phyloP scores from a whole-genome alignment of 1,140 invertebrate species.

The Leptopilina clavipes region DNA sequence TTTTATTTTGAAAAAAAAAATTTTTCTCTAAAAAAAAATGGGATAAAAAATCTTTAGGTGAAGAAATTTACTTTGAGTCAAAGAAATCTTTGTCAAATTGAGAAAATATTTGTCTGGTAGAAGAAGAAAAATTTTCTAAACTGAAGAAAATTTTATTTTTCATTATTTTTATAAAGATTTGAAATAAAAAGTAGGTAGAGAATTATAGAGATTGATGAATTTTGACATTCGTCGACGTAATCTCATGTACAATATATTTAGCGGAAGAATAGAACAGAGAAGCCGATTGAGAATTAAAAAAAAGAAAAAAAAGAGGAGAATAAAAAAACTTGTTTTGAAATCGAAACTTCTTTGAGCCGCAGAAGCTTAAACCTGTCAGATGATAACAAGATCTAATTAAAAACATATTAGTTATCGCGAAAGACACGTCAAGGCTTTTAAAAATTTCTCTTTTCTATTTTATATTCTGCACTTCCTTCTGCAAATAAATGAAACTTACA shows the following conservation, averaged over 20 bases:
- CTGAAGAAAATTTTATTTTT: too few relatives aligned
- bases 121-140: too few relatives aligned
- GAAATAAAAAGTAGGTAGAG: neutral
- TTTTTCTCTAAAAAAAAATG: too few relatives aligned
- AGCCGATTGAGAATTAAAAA: too few relatives aligned
- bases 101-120: too few relatives aligned
- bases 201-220: neutral
- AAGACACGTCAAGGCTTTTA: slow-evolving; percentile 25
- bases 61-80: too few relatives aligned
- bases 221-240: slow-evolving; percentile 9
- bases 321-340: slow-evolving; percentile 24
- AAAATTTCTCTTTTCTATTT: slow-evolving; percentile 40
- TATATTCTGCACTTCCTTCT: slow-evolving; percentile 1
- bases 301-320: neutral
- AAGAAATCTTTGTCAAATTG: too few relatives aligned
- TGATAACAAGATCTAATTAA: slow-evolving; percentile 28
- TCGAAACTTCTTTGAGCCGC: neutral
- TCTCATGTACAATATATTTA: neutral
- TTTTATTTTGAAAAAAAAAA: too few relatives aligned
- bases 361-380: slow-evolving; percentile 24
- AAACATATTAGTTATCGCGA: slow-evolving; percentile 19
- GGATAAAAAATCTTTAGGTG: too few relatives aligned
- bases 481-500: neutral
- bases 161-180: neutral
- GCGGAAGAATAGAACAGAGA: neutral